Conservation (phyloP, 1,140 invertebrate species). For the Ptiloglossa arizonensis region DNA sequence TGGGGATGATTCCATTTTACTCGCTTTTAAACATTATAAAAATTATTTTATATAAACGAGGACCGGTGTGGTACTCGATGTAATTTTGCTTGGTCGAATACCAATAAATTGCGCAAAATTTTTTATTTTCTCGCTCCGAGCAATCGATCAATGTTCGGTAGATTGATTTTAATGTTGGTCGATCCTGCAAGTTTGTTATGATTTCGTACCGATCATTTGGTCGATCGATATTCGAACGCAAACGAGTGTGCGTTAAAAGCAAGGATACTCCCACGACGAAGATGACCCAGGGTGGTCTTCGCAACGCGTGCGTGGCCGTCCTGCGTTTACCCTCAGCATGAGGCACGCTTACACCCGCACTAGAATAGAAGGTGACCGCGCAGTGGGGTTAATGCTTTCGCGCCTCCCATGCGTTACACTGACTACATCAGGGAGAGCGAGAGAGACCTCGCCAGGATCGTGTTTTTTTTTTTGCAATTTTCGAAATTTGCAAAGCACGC, state of each 20-base stretch:
- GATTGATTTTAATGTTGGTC: no score
- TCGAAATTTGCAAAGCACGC: no score
- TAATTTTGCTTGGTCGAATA: no score
- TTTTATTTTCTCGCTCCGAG: no score
- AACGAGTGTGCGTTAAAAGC: slow-evolving; percentile 2
- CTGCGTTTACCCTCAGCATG: slow-evolving; percentile 46
- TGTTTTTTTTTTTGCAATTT: background rate
- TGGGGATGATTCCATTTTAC: no score
- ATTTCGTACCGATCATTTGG: no score
- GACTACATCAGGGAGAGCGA: background rate
- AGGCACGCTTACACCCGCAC: slow-evolving; percentile 57
- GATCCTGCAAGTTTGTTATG: background rate
- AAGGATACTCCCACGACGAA: slow-evolving; percentile 34
- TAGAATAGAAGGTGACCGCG: slow-evolving; percentile 72
- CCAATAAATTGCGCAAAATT: no score
- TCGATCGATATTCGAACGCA: slow-evolving; percentile 28
- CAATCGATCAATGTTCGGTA: no score
- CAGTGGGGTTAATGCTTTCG: slow-evolving; percentile 65
- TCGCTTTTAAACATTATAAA: no score
- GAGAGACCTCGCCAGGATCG: background rate
- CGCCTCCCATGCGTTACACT: slow-evolving; percentile 41
- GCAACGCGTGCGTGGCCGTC: slow-evolving; percentile 14
- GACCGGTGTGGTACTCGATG: no score
- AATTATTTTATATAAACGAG: no score
- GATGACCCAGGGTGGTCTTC: slow-evolving; percentile 32